phyloP scores from a whole-genome alignment of 2,113 vertebrate species.

The Oceanodroma tethys region DNA sequence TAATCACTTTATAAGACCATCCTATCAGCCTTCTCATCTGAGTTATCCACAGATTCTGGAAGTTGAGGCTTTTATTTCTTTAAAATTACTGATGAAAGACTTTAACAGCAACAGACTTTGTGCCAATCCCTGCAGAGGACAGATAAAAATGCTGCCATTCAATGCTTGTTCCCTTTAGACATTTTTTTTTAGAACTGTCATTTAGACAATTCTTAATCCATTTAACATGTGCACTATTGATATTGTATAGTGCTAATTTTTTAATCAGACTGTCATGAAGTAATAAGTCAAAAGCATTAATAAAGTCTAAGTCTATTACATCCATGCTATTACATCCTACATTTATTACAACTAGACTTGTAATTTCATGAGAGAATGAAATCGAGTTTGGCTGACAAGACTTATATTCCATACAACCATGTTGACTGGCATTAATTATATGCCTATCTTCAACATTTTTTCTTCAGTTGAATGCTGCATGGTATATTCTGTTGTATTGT shows the following conservation, averaged over 20 bases:
- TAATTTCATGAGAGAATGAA: slow-evolving; percentile 49
- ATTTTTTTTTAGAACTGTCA: neutral
- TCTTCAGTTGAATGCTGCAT: neutral
- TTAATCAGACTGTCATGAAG: slow-evolving; percentile 52
- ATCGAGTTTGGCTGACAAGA: slow-evolving; percentile 19
- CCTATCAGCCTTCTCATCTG: neutral
- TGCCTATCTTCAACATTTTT: neutral
- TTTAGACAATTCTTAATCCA: slow-evolving; percentile 42
- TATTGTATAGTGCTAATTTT: slow-evolving; percentile 50
- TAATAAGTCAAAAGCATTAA: slow-evolving; percentile 40
- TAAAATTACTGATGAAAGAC: neutral
- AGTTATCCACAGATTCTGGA: neutral
- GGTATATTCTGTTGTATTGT: neutral
- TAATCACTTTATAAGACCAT: neutral
- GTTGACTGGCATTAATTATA: slow-evolving; percentile 13
- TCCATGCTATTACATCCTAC: slow-evolving; percentile 30
- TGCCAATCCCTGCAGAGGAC: neutral
- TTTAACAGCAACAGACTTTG: neutral
- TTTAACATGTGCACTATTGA: slow-evolving; percentile 9
- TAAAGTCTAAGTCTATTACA: slow-evolving; percentile 21
- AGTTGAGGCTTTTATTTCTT: neutral
- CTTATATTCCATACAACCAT: neutral
- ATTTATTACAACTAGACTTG: slow-evolving; percentile 43
- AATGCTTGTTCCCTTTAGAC: neutral
- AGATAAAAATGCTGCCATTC: slow-evolving; percentile 45